Evolutionary conservation across 2,113 vertebrate genomes (phyloP).

Genomic region (Hippocampus comes): DNA sequence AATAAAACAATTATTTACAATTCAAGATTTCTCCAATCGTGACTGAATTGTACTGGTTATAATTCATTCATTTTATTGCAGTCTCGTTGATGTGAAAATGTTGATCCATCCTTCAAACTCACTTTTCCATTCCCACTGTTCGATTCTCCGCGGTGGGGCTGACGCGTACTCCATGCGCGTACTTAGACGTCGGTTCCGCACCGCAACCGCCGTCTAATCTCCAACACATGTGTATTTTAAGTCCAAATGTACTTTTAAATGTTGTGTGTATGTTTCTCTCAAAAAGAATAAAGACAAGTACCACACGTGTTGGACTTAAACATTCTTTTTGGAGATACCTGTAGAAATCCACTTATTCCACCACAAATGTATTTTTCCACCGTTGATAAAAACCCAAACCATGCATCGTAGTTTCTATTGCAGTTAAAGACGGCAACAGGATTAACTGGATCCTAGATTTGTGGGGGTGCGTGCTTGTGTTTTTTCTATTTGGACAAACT

Average conservation of each 20-base stretch:
- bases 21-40: neutral
- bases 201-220: neutral
- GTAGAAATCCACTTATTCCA: neutral
- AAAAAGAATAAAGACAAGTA: slow-evolving; percentile 4
- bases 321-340: neutral
- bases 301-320: neutral
- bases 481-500: slow-evolving; percentile 44
- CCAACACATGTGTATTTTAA: neutral
- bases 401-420: neutral
- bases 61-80: neutral
- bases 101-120: neutral
- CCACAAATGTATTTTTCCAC: neutral
- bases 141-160: neutral
- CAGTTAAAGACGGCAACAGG: neutral
- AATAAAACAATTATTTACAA: no score
- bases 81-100: no score
- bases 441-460: neutral
- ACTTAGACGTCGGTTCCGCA: neutral
- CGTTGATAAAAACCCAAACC: neutral
- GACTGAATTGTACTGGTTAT: neutral
- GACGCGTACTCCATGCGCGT: neutral
- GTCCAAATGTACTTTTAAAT: neutral
- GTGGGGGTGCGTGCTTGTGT: slow-evolving; percentile 15
- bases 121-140: neutral
- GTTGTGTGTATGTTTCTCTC: slow-evolving; percentile 5